phyloP scores from a whole-genome alignment of 2,797 vertebrate genomes.

The Aphelocoma californica region DNA sequence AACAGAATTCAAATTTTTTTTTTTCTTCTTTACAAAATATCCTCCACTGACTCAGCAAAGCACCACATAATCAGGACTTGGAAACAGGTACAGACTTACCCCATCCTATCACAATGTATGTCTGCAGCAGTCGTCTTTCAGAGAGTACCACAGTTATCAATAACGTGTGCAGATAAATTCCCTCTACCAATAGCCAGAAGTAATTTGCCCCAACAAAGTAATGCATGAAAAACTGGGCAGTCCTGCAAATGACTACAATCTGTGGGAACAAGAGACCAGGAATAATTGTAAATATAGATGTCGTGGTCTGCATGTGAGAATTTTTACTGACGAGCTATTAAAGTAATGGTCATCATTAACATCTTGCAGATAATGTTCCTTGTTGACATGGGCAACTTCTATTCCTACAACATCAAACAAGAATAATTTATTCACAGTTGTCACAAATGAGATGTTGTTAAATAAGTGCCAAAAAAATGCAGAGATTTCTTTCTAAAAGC shows the following conservation, averaged over 20 bases:
- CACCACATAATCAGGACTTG: background rate
- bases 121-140: conserved; percentile 84
- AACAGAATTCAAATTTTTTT: background rate
- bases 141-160: conserved; percentile 87
- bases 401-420: background rate
- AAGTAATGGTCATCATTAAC: background rate
- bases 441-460: background rate
- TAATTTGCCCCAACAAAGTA: conserved; percentile 92
- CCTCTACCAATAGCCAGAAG: conserved; percentile 94
- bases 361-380: background rate
- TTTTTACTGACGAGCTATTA: background rate
- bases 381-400: background rate
- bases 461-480: background rate
- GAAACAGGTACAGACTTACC: conserved; percentile 74
- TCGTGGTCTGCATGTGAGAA: background rate
- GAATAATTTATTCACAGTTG: background rate
- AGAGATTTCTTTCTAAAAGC: background rate
- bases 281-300: background rate
- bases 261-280: conserved; percentile 52
- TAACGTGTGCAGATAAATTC: conserved; percentile 88
- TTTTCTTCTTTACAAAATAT: background rate
- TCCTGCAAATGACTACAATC: conserved; percentile 82
- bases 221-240: conserved; percentile 86
- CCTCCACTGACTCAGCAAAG: background rate
- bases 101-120: conserved; percentile 91